Evolutionary conservation across 2,113 vertebrate genomes (phyloP), one percentile per base, ranked within the genome.

Genomic region (Choloepus hoffmanni): DNA sequence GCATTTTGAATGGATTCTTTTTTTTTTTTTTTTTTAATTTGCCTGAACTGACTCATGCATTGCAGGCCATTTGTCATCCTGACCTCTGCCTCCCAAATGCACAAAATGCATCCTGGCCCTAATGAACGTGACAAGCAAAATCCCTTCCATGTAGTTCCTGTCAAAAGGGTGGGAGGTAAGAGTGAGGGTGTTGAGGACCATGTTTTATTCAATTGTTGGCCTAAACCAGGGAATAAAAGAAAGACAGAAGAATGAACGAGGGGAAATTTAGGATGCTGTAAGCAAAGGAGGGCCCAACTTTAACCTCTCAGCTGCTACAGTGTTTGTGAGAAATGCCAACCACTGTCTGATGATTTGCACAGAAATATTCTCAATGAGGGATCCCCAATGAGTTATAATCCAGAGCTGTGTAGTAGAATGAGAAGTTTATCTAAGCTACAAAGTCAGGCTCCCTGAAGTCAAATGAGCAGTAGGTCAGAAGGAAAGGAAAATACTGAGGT

Each of bases 81-180:
- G 24, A 83, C 24, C 13, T 45, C 28, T 70, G 48, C 6, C 18
- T 24, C 62, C 30, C 50, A 21, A 55, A 28, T 58, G 45, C 10
- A 53, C 72, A 89, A 65, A 77, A 12, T 3, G 9, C 0, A 2
- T 5, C 33, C 16, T n/a, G 33, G 53, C 33, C 2, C 19, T 48
- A 23, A 15, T 18, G 40, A 79, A 3, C 36, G 7, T 28, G 23
- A 60, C 36, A 77, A 90, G 13, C 18, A 53, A 85, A 81, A 53
- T 45, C 30, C 33, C 43, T 95, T 73, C 48, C 18, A 23, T 0
- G 15, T 1, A 3, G 11, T 74, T 83, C 19, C 23, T 48, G 33
- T 23, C 28, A 6, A 15, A 3, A 6, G 8, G 15, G 6, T 3
- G 11, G 3, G 1, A 1, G 28, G 9, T 0, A 7, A 72, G 58